phyloP scores from a whole-genome alignment of 2,888 invertebrate species.

The Caenorhabditis macrosperma region DNA sequence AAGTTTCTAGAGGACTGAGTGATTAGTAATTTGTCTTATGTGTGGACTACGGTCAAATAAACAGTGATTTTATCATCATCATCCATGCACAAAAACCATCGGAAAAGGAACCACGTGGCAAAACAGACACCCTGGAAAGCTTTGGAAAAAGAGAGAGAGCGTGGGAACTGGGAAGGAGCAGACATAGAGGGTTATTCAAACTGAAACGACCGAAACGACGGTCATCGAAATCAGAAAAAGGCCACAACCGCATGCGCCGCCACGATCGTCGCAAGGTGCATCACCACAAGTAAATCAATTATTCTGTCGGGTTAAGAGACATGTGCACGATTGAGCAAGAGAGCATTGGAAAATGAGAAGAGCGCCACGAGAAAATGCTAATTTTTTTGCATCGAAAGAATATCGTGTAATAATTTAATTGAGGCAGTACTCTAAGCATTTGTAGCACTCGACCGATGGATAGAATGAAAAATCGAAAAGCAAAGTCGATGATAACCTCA shows the following conservation, averaged over 20 bases:
- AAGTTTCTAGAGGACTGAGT: background rate
- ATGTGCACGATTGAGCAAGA: constrained; percentile 14
- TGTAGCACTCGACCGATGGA: too few relatives aligned
- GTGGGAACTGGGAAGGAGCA: constrained; percentile 14
- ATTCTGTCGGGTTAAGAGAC: constrained; percentile 13
- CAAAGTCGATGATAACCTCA: too few relatives aligned
- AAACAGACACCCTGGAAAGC: background rate
- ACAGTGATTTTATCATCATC: constrained; percentile 14
- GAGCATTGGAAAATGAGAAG: background rate
- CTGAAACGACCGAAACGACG: background rate
- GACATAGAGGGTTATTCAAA: constrained; percentile 26
- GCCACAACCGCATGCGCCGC: constrained; percentile 43
- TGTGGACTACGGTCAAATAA: constrained; percentile 1
- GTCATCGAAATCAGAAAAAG: constrained; percentile 12
- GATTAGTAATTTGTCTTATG: background rate
- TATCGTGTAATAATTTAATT: too few relatives aligned
- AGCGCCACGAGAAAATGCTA: background rate
- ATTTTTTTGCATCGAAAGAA: background rate
- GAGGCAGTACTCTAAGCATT: too few relatives aligned
- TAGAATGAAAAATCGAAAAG: too few relatives aligned
- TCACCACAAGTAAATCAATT: constrained; percentile 22
- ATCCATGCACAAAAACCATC: constrained; percentile 49
- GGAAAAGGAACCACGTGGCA: constrained; percentile 7
- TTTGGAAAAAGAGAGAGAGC: constrained; percentile 4
- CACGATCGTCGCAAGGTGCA: constrained; percentile 10